These are phyloP conservation scores for Xestia sexstrigata DNA, from an alignment of 2,888 invertebrate species.

Conservation along the genomic window DNA sequence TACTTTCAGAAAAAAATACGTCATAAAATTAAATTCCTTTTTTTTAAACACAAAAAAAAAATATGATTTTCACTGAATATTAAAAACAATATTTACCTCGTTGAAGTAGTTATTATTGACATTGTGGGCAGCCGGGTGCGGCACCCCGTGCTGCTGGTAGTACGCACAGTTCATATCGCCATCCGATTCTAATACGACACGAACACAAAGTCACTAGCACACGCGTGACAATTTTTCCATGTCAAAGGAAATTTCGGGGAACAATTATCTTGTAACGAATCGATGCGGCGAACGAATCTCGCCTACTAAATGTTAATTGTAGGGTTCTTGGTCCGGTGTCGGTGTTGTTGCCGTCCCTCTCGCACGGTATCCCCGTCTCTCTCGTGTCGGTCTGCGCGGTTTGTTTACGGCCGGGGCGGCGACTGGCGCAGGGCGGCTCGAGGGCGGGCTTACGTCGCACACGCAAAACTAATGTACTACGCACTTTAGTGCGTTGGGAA, in stretches of 20 bases:
- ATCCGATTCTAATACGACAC: conserved; percentile 77
- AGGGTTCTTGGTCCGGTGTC: conserved; percentile 83
- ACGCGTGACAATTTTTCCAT: conserved; percentile 81
- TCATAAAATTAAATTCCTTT: no score
- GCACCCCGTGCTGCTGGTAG: conserved; percentile 87
- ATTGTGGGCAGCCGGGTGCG: conserved; percentile 85
- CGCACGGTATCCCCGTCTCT: conserved; percentile 76
- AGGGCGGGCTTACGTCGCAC: conserved; percentile 84
- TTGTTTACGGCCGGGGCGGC: conserved; percentile 74
- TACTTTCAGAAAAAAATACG: neutral
- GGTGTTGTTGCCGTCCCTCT: conserved; percentile 75
- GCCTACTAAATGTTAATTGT: conserved; percentile 87
- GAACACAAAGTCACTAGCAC: conserved; percentile 67
- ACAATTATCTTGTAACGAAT: conserved; percentile 90
- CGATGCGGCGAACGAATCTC: conserved; percentile 90
- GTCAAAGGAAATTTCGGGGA: conserved; percentile 83
- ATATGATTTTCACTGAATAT: conserved; percentile 6
- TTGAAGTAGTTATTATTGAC: conserved; percentile 87
- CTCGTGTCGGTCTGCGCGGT: conserved; percentile 68
- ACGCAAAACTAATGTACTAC: conserved; percentile 83
- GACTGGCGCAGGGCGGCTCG: conserved; percentile 84
- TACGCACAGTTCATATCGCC: conserved; percentile 89
- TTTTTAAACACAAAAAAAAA: neutral
- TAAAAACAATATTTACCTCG: conserved; percentile 80
- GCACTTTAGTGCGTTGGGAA: conserved; percentile 69